phyloP scores from a whole-genome alignment of 2,888 invertebrate genomes.

The Drosophila siamana region DNA sequence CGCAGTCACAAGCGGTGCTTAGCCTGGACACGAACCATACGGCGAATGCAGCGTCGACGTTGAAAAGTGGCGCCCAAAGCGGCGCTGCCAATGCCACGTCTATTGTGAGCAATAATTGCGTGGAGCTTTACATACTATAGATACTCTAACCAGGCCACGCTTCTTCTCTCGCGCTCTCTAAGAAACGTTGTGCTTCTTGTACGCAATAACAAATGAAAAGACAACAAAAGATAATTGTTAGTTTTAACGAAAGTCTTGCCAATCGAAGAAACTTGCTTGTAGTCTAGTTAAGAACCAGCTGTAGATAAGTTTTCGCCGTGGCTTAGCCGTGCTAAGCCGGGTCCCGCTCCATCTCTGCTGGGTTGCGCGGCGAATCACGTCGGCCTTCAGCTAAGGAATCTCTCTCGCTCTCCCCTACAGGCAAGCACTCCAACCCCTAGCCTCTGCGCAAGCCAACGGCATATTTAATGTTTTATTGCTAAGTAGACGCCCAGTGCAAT shows the following conservation, averaged over 20 bases:
- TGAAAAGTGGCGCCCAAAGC: slow-evolving; percentile 57
- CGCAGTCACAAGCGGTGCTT: slow-evolving; percentile 49
- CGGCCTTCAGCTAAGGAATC: slow-evolving; percentile 52
- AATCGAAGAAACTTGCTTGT: slow-evolving; percentile 75
- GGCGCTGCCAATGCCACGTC: slow-evolving; percentile 50
- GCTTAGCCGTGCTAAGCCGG: slow-evolving; percentile 39
- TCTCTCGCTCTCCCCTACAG: slow-evolving; percentile 44
- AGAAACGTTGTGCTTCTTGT: not conserved
- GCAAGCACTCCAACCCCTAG: not conserved
- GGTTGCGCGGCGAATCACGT: slow-evolving; percentile 43
- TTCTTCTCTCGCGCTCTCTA: not conserved
- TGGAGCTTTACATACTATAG: slow-evolving; percentile 80
- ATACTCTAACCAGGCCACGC: slow-evolving; percentile 12
- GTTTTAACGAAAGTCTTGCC: slow-evolving; percentile 61
- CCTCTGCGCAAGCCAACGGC: slow-evolving; percentile 11
- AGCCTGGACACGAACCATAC: slow-evolving; percentile 67
- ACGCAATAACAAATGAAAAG: not conserved
- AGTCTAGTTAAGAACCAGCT: slow-evolving; percentile 64
- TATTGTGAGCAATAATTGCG: slow-evolving; percentile 77
- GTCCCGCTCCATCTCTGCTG: slow-evolving; percentile 44
- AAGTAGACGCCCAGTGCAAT: slow-evolving; percentile 73
- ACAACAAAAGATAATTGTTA: slow-evolving; percentile 16
- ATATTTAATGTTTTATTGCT: slow-evolving; percentile 46
- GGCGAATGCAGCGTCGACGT: slow-evolving; percentile 40
- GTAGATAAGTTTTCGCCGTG: slow-evolving; percentile 37